These are phyloP conservation scores for Myioborus miniatus DNA, from an alignment of 2,797 vertebrate species.

Conservation along the genomic window DNA sequence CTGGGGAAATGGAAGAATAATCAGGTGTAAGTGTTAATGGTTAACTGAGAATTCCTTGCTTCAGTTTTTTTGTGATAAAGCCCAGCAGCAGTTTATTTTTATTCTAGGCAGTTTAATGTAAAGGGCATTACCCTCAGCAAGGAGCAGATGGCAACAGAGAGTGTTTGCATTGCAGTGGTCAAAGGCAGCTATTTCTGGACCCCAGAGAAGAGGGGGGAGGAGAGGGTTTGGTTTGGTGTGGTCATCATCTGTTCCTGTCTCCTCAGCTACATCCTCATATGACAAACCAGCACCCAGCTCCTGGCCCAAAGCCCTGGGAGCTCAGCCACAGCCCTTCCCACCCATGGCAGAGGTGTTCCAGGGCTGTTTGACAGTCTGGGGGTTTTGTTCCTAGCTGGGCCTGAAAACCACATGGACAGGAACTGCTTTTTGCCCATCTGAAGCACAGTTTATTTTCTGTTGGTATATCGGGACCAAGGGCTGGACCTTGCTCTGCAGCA, in stretches of 20 bases:
- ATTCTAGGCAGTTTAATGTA: neutral
- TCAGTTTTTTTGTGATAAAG: neutral
- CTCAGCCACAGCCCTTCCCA: neutral
- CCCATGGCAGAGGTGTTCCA: neutral
- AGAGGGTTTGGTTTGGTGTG: neutral
- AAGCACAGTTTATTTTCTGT: neutral
- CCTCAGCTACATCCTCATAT: neutral
- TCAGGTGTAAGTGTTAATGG: conserved; percentile 50
- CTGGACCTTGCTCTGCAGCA: neutral
- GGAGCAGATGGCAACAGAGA: neutral
- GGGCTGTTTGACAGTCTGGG: neutral
- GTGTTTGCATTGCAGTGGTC: neutral
- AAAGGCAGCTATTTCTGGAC: neutral
- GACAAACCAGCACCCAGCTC: neutral
- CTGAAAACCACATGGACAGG: neutral
- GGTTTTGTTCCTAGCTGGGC: neutral
- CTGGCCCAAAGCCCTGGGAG: neutral
- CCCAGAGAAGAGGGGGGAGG: neutral
- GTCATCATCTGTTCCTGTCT: neutral
- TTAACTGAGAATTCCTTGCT: conserved; percentile 50
- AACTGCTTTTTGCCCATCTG: neutral
- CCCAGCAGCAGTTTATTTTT: neutral
- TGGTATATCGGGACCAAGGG: fast-evolving
- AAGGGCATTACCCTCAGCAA: neutral
- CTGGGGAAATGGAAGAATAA: conserved; percentile 10